Percentiles rank a stretch among this genome's conserved stretches.
Conservation (phyloP, 2,113 vertebrate genomes). For the Larimichthys polyactis region DNA sequence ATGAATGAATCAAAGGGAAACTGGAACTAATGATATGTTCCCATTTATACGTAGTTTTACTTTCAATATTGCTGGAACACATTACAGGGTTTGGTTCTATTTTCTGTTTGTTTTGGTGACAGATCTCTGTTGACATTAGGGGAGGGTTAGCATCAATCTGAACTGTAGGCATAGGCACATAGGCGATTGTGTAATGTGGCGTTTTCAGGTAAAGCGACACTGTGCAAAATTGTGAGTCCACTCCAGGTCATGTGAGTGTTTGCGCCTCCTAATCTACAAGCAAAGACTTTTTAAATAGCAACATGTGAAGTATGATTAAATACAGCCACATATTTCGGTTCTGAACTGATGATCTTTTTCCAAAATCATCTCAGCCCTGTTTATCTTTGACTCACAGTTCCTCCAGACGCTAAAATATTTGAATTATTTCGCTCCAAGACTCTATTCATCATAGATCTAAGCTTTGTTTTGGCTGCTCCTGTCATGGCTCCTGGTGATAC, state of each 20-base stretch:
- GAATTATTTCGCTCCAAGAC: background rate
- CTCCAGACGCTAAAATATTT: too few species aligned
- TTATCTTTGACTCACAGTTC: too few species aligned
- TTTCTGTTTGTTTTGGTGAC: background rate
- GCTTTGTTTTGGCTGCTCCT: background rate
- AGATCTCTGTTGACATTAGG: background rate
- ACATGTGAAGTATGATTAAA: background rate
- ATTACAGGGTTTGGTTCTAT: background rate
- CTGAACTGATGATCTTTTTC: background rate
- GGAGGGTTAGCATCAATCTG: too few species aligned
- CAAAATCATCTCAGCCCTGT: background rate
- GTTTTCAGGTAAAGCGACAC: background rate
- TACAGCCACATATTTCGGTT: background rate
- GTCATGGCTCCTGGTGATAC: background rate
- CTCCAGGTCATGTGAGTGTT: background rate
- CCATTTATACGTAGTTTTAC: background rate
- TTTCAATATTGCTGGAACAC: background rate
- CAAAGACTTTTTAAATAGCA: background rate
- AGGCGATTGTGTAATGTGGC: too few species aligned
- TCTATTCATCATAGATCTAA: background rate
- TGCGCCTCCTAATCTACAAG: background rate
- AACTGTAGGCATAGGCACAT: too few species aligned
- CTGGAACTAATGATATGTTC: background rate
- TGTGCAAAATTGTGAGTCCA: background rate
- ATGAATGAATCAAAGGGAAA: background rate